These are phyloP conservation scores for Cerastoderma edule DNA, from an alignment of 2,888 invertebrate genomes.

Conservation along the genomic window DNA sequence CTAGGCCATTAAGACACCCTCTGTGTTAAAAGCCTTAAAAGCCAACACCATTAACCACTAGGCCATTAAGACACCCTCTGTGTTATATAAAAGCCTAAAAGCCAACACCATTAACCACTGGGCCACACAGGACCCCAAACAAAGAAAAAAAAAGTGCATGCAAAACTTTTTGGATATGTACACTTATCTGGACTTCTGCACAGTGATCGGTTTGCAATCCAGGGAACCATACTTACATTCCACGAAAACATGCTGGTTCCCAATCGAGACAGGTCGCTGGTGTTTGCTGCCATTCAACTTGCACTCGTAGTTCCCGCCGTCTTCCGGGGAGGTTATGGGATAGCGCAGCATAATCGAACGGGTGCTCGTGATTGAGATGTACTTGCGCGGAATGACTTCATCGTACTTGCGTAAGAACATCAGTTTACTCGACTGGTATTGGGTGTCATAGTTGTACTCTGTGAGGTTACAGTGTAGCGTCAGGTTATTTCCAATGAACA, in stretches of 20 bases:
- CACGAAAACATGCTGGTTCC: conserved; percentile 66
- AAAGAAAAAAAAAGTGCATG: no score
- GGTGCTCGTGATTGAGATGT: conserved; percentile 63
- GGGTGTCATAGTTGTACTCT: conserved; percentile 45
- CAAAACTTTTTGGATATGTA: no score
- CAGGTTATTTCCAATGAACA: conserved; percentile 70
- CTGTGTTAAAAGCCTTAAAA: no score
- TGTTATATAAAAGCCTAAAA: no score
- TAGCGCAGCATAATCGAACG: conserved; percentile 68
- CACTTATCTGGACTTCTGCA: no score
- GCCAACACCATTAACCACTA: no score
- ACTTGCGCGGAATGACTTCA: conserved; percentile 55
- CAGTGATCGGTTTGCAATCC: no score
- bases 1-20: no score
- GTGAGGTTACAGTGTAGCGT: conserved; percentile 73
- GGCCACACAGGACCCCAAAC: no score
- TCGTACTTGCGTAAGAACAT: conserved; percentile 67
- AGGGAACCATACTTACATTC: conserved; percentile 76
- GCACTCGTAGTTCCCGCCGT: conserved; percentile 71
- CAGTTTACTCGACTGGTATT: conserved; percentile 66
- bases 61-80: no score
- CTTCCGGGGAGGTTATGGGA: conserved; percentile 55
- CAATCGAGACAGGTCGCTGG: conserved; percentile 55
- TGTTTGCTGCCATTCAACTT: conserved; percentile 58
- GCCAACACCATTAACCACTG: no score